Conservation (phyloP, 2,888 invertebrate genomes). For the Apamea sordens region DNA sequence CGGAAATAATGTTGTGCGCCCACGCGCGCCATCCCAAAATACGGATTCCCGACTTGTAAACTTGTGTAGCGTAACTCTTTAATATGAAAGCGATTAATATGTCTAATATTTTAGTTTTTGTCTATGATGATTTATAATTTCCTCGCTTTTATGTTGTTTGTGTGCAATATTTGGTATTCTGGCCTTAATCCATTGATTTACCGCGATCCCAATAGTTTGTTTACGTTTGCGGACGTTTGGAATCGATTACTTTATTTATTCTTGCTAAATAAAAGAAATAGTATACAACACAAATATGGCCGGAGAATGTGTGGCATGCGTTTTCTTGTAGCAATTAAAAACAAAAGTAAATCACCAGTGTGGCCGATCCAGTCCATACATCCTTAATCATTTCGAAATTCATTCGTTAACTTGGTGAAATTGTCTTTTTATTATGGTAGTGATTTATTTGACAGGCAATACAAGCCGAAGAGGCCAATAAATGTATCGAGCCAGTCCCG, state of each 20-base stretch:
- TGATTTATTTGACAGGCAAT: constrained; percentile 86
- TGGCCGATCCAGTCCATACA: constrained; percentile 66
- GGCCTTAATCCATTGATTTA: constrained; percentile 68
- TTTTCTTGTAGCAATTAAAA: constrained; percentile 53
- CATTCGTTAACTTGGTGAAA: constrained; percentile 81
- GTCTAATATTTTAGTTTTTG: constrained; percentile 69
- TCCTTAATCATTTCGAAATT: constrained; percentile 84
- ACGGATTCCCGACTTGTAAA: constrained; percentile 70
- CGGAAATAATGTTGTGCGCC: constrained; percentile 80
- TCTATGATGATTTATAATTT: constrained; percentile 69
- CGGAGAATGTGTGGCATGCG: constrained; percentile 35
- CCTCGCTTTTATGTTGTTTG: constrained; percentile 65
- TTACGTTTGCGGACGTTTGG: constrained; percentile 32
- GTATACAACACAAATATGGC: constrained; percentile 14
- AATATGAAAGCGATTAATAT: constrained; percentile 73
- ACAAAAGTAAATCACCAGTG: constrained; percentile 59
- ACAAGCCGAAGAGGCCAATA: constrained; percentile 84
- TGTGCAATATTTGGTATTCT: constrained; percentile 65
- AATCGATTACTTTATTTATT: constrained; percentile 32
- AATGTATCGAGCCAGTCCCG: constrained; percentile 82
- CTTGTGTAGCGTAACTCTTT: constrained; percentile 71
- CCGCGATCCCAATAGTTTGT: constrained; percentile 35
- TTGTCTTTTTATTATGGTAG: constrained; percentile 84
- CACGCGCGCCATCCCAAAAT: constrained; percentile 73
- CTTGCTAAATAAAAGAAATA: constrained; percentile 25